Base-by-base conservation (phyloP, 2,888 invertebrate species). In the Stictocephala bisonia region DNA sequence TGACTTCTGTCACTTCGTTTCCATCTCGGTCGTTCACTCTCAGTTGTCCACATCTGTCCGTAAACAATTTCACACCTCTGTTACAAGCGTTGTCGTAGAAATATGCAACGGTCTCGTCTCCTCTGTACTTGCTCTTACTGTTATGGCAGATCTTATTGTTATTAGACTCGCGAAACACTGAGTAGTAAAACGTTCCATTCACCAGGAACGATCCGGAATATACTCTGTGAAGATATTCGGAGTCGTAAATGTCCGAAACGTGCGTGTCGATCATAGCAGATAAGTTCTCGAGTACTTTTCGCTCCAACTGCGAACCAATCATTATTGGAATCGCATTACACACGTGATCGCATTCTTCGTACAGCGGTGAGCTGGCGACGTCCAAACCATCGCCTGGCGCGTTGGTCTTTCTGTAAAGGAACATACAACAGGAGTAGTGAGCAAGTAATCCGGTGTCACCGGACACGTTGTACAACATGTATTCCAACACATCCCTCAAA, bases 111-210 rank as follows among this genome's bases (percentile, higher is more conserved):
- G 51, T 51, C 24, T 51, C 51, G 7, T 22, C 51, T 18, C 22
- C 20, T 4, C 4, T 4, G 6, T 22, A 4, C 20, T 22, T 18
- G 51, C 51, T 51, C 20, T 15, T 51, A 3, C 22, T 51, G 24
- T 51, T 51, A 24, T 51, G 51, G n/a, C 51, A 51, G 6, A 51
- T 51, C n/a, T 22, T 18, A n/a, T 51, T 51, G 51, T 51, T 51
- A n/a, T 51, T 51, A 20, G 51, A 22, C 22, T 51, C 51, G 6
- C 51, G 20, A 24, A 51, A 51, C 22, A 51, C 51, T 3, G 51
- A 20, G n/a, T 51, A 51, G 51, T 51, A 51, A 24, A 51, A 51
- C 18, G 51, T 22, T 7, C 51, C 51, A 24, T 51, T 51, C 20
- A 51, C 51, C 24, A 51, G 22, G 24, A 22, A 51, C 51, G 51